These are phyloP conservation scores for Rhagonycha lutea DNA, from an alignment of 2,888 invertebrate species.

Conservation along the genomic window DNA sequence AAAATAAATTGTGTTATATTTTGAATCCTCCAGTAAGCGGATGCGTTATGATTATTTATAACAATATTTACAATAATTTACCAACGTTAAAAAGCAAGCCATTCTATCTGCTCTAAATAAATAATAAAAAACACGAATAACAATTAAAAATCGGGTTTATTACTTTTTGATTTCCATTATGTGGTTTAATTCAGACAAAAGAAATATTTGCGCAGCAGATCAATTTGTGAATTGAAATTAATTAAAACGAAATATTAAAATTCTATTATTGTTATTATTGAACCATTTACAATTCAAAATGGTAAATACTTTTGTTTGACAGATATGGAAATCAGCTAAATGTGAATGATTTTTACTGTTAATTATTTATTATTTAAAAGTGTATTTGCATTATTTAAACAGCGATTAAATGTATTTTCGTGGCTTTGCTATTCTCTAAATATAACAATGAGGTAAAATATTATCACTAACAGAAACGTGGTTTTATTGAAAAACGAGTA, in stretches of 20 bases:
- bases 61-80: no score
- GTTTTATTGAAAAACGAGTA: neutral
- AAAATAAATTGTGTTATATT: no score
- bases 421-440: neutral
- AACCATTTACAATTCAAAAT: constrained; percentile 13
- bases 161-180: constrained; percentile 9
- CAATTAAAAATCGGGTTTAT: constrained; percentile 11
- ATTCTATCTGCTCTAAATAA: no score
- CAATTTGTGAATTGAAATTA: constrained; percentile 19
- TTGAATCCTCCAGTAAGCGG: no score
- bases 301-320: constrained; percentile 12
- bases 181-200: constrained; percentile 4
- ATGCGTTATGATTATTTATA: no score
- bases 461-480: neutral
- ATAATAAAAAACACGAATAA: neutral
- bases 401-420: neutral
- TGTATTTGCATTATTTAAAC: neutral
- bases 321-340: constrained; percentile 18
- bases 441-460: neutral
- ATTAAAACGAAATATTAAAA: constrained; percentile 27
- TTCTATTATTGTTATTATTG: constrained; percentile 18
- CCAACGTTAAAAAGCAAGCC: no score
- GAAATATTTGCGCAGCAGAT: constrained; percentile 6
- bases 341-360: neutral
- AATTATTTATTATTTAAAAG: neutral